Evolutionary conservation across 2,113 vertebrate species (phyloP).

Genomic region (Notarius lentiginosus): DNA sequence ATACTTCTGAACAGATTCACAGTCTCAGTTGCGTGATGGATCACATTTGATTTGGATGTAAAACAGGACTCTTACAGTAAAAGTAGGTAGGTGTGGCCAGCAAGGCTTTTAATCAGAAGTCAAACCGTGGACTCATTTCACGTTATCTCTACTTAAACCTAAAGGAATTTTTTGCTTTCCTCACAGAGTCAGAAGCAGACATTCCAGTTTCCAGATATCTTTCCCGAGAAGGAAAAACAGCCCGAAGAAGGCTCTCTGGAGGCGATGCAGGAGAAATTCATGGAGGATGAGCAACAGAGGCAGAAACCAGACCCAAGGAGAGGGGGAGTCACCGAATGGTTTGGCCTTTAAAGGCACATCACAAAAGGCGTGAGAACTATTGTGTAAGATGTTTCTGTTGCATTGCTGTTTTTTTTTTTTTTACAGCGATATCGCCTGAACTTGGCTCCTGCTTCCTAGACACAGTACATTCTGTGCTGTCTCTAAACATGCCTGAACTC

Average conservation of each 20-base stretch:
- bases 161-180: slow-evolving; percentile 44
- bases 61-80: slow-evolving; percentile 8
- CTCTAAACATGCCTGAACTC: slow-evolving; percentile 23
- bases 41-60: slow-evolving; percentile 2
- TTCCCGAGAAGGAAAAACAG: slow-evolving; percentile 72
- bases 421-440: slow-evolving; percentile 36
- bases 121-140: not conserved
- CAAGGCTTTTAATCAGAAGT: not conserved
- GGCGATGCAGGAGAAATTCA: slow-evolving; percentile 72
- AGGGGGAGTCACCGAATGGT: slow-evolving; percentile 87
- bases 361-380: slow-evolving; percentile 34
- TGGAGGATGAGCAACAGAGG: slow-evolving; percentile 77
- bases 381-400: slow-evolving; percentile 28
- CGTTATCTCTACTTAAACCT: slow-evolving; percentile 28
- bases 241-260: slow-evolving; percentile 65
- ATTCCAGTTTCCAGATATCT: slow-evolving; percentile 91
- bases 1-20: not conserved
- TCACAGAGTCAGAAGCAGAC: slow-evolving; percentile 83
- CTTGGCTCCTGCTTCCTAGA: slow-evolving; percentile 16
- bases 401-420: not conserved
- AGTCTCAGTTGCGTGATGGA: not conserved
- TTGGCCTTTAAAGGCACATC: slow-evolving; percentile 78
- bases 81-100: not conserved
- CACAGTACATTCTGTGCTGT: slow-evolving; percentile 20
- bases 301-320: slow-evolving; percentile 79